Base-by-base conservation (phyloP, 2,113 vertebrate species). In the Rhinolophus ferrumequinum region DNA sequence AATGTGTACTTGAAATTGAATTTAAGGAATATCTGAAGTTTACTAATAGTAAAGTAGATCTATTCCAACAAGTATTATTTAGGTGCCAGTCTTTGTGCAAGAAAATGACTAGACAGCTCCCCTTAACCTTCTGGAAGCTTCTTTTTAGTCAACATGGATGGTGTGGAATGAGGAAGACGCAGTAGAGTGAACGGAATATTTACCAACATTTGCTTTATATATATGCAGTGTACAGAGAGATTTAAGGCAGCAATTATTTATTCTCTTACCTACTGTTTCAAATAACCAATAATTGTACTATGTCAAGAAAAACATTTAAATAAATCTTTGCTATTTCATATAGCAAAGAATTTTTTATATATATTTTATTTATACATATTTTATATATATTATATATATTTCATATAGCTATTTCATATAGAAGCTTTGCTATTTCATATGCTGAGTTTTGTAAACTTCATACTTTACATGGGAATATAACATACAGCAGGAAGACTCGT, bases 21-120 rank as follows among this genome's bases (percentile, higher is more conserved):
- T 38, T 28, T 76, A 82, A 92, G 41, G 35, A 76, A 67, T 54
- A 94, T 26, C n/a, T 95, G 44, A 96, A n/a, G 7, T 93, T 96
- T 76, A 67, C 13, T 69, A 50, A 60, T 4, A 60, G 50, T 84
- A 73, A 90, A 80, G 2, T 77, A 79, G 11, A 79, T 82, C 24
- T n/a, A 44, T 47, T 69, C 13, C 19, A 92, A 66, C 56, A 12
- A 73, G 8, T 33, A 35, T 19, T 77, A 60, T 38, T 73, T 64
- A 33, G 66, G 22, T 7, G 2, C 24, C 3, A 66, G 15, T 52
- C 1, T 72, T 90, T 83, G 58, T 72, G 33, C 22, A 87, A 86
- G 33, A 62, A 69, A 76, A 56, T 41, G 26, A 89, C 60, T 56
- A 35, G 38, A 41, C 6, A 62, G 28, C 6, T 33, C 19, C 19